A percentile compares a stretch with the other conserved stretches of the same genome.
Evolutionary conservation across 2,797 vertebrate genomes (phyloP).

Genomic region (Lepus oiostolus): DNA sequence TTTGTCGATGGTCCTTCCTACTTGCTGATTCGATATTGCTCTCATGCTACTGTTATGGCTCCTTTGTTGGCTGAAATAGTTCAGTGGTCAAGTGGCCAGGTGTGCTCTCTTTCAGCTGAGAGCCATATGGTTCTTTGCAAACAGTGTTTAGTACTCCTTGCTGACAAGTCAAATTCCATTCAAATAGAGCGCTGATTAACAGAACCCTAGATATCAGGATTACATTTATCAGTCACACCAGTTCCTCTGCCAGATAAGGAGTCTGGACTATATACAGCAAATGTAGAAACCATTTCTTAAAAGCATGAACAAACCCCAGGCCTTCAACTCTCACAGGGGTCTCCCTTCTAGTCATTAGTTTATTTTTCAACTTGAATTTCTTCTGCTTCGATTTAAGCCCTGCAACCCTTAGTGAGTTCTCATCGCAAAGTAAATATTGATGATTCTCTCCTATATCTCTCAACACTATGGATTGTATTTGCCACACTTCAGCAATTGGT

Average conservation of each 20-base stretch:
- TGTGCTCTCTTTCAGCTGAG: conserved; percentile 41
- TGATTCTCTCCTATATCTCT: conserved; percentile 50
- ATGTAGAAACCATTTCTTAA: conserved; percentile 44
- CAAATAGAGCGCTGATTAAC: conserved; percentile 32
- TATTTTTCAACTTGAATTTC: conserved; percentile 57
- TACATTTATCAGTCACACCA: conserved; percentile 21
- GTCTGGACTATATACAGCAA: neutral
- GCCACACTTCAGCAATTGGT: conserved; percentile 49
- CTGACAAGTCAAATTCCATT: conserved; percentile 62
- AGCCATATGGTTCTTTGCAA: conserved; percentile 57
- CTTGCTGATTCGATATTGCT: conserved; percentile 56
- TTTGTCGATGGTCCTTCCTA: conserved; percentile 7
- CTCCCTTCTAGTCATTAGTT: neutral
- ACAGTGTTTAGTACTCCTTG: conserved; percentile 49
- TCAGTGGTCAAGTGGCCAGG: neutral
- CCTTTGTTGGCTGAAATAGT: conserved; percentile 63
- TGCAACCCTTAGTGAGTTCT: conserved; percentile 16
- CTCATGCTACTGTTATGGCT: neutral
- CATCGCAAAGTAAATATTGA: conserved; percentile 29
- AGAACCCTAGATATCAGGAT: conserved; percentile 42
- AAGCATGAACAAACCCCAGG: conserved; percentile 38
- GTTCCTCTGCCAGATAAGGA: conserved; percentile 25
- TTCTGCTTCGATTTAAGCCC: conserved; percentile 35
- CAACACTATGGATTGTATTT: conserved; percentile 2
- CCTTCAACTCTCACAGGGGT: neutral